phyloP scores from a whole-genome alignment of 2,113 vertebrate genomes.

The Tringa solitaria region DNA sequence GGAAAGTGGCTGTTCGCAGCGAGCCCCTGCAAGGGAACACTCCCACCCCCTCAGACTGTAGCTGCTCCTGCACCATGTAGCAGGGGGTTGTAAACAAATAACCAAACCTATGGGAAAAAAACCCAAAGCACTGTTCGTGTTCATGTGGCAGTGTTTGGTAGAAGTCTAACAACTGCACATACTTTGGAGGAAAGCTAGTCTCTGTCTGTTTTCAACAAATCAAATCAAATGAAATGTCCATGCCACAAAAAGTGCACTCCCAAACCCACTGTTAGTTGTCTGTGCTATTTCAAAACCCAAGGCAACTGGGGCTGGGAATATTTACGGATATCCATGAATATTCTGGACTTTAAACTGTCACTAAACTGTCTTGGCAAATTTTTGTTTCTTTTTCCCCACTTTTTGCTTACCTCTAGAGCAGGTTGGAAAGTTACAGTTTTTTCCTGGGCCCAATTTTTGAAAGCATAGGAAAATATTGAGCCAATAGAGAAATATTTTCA shows the following conservation, averaged over 20 bases:
- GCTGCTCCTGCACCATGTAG: background rate
- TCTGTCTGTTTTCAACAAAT: background rate
- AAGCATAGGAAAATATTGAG: background rate
- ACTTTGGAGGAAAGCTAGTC: background rate
- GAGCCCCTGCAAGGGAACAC: background rate
- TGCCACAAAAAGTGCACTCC: background rate
- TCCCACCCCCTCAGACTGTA: background rate
- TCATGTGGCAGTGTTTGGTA: background rate
- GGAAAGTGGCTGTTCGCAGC: background rate
- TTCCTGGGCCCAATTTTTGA: background rate
- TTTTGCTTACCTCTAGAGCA: background rate
- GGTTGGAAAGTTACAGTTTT: background rate
- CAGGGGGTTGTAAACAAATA: background rate
- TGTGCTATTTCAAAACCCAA: background rate
- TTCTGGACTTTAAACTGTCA: background rate
- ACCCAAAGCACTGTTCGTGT: fast-evolving
- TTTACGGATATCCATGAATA: background rate
- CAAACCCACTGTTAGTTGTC: background rate
- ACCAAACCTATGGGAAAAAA: background rate
- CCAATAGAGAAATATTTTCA: background rate
- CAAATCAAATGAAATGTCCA: background rate
- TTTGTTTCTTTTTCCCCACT: background rate
- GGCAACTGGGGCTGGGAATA: background rate
- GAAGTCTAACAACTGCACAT: background rate
- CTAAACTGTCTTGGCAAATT: background rate